Evolutionary conservation across 2,113 vertebrate species (phyloP).

Genomic region (Echinops telfairi): DNA sequence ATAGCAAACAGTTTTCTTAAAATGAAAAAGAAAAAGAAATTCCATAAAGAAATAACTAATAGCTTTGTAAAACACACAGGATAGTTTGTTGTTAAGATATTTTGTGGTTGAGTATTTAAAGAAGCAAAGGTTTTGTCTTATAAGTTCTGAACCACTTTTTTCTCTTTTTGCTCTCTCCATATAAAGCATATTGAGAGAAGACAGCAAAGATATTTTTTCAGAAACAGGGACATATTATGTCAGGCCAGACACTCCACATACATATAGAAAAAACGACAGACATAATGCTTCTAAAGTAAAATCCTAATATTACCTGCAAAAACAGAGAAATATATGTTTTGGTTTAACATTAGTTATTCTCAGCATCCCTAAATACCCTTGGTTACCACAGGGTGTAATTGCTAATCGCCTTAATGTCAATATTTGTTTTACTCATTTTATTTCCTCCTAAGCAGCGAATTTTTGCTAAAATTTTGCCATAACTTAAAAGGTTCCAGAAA

Average conservation of each 20-base stretch:
- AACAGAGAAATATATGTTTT: conserved; percentile 11
- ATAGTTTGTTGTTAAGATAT: neutral
- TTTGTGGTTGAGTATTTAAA: conserved; percentile 10
- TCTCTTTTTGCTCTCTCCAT: neutral
- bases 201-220: conserved; percentile 1
- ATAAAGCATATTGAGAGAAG: conserved; percentile 46
- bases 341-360: conserved; percentile 52
- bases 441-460: conserved; percentile 1
- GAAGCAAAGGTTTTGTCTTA: neutral
- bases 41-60: neutral
- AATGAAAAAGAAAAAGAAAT: neutral
- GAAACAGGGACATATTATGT: conserved; percentile 23
- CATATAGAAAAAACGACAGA: conserved; percentile 9
- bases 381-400: neutral
- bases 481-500: conserved; percentile 41
- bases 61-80: neutral
- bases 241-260: conserved; percentile 16
- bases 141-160: conserved; percentile 8
- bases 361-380: conserved; percentile 12
- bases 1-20: conserved; percentile 57
- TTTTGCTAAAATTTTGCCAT: conserved; percentile 4
- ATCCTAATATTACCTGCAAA: conserved; percentile 39
- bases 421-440: neutral
- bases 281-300: conserved; percentile 9
- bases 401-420: neutral